Percentiles rank a stretch among this genome's conserved stretches.
phyloP scores from a whole-genome alignment of 1,140 invertebrate species.

The Drosophila sechellia region DNA sequence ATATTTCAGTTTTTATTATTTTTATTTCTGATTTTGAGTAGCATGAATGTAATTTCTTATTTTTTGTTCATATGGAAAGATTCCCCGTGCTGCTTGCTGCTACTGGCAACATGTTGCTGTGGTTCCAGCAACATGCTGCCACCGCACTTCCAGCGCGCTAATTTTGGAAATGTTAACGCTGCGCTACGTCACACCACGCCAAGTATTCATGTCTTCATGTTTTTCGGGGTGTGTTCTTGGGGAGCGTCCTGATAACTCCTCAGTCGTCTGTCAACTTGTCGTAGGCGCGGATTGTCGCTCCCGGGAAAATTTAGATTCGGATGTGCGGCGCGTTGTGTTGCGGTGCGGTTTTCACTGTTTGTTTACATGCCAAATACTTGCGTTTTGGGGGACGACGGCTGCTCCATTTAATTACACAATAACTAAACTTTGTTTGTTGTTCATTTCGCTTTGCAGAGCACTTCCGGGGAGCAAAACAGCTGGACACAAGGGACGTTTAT shows the following conservation, averaged over 20 bases:
- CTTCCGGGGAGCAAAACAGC: constrained; percentile 60
- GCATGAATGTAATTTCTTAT: no score
- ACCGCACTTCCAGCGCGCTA: constrained; percentile 56
- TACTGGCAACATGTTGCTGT: constrained; percentile 22
- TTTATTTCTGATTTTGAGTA: no score
- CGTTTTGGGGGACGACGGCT: constrained; percentile 9
- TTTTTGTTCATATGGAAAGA: neutral
- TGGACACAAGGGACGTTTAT: constrained; percentile 45
- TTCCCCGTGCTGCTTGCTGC: neutral
- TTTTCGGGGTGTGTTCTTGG: constrained; percentile 57
- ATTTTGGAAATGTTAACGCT: constrained; percentile 61
- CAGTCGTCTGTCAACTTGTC: constrained; percentile 75
- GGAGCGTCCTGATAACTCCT: constrained; percentile 41
- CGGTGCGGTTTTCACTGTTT: neutral
- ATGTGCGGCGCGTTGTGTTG: neutral
- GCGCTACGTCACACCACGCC: neutral
- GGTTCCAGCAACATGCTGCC: constrained; percentile 48
- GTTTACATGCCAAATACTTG: constrained; percentile 32
- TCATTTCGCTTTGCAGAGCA: constrained; percentile 66
- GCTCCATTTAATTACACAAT: constrained; percentile 36
- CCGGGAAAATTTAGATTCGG: neutral
- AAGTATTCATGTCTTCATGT: constrained; percentile 1
- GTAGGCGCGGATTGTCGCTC: constrained; percentile 43
- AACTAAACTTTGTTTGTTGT: constrained; percentile 58
- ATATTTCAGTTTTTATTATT: no score